phyloP scores from a whole-genome alignment of 1,140 invertebrate species.

The Proctacanthus coquilletti region DNA sequence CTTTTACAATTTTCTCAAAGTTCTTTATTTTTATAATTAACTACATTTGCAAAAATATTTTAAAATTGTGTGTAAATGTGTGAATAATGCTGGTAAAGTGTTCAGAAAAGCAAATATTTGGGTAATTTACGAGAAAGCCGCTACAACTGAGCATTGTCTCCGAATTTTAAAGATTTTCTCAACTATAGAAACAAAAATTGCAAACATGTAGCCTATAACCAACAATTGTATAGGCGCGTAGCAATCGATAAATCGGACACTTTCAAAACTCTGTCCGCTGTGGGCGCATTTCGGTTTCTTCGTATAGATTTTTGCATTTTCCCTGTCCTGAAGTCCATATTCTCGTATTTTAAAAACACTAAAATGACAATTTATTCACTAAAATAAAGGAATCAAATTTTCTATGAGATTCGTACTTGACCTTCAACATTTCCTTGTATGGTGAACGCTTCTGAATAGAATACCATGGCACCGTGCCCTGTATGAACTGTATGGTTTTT shows the following conservation, averaged over 20 bases:
- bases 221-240: too few species aligned
- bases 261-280: conserved; percentile 24
- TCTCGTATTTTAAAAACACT: conserved; percentile 24
- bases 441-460: conserved; percentile 40
- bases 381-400: conserved; percentile 14
- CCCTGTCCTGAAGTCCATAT: conserved; percentile 19
- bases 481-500: conserved; percentile 41
- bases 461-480: conserved; percentile 39
- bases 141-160: too few species aligned
- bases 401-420: conserved; percentile 38
- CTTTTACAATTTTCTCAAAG: too few species aligned
- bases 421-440: conserved; percentile 43
- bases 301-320: conserved; percentile 17
- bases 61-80: too few species aligned
- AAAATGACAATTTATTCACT: conserved; percentile 9
- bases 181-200: too few species aligned
- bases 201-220: too few species aligned
- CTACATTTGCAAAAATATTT: too few species aligned
- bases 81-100: too few species aligned
- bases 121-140: too few species aligned
- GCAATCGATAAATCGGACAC: conserved; percentile 27
- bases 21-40: too few species aligned
- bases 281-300: conserved; percentile 20
- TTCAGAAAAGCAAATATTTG: too few species aligned
- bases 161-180: too few species aligned